phyloP scores from a whole-genome alignment of 1,140 invertebrate genomes.

The Brachystomella parvula region DNA sequence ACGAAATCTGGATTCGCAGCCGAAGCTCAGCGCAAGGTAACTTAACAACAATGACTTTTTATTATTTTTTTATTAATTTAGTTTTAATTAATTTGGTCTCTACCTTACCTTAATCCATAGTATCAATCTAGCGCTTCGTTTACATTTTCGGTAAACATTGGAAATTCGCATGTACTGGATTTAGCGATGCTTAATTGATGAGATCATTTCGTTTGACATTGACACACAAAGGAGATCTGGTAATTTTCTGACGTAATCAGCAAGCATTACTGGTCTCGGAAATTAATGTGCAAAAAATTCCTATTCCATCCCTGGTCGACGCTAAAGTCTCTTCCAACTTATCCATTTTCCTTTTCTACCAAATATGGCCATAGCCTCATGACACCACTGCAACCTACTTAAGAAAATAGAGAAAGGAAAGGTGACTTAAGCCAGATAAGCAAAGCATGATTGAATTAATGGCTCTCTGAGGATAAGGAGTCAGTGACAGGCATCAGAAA shows the following conservation, averaged over 20 bases:
- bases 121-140: too few species aligned
- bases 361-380: neutral
- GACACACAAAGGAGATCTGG: too few species aligned
- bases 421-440: neutral
- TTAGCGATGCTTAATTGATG: too few species aligned
- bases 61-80: neutral
- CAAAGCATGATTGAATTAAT: neutral
- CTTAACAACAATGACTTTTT: constrained; percentile 33
- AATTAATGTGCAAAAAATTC: neutral
- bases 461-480: neutral
- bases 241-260: too few species aligned
- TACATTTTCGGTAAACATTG: too few species aligned
- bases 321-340: neutral
- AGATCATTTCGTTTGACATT: too few species aligned
- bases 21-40: constrained; percentile 84
- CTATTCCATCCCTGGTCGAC: neutral
- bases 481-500: neutral
- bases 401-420: neutral
- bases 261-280: too few species aligned
- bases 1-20: constrained; percentile 89
- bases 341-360: neutral
- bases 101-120: too few species aligned
- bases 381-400: too few species aligned
- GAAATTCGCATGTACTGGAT: too few species aligned
- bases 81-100: neutral